These are phyloP conservation scores for Tetragonula clypearis DNA, from an alignment of 1,140 invertebrate genomes.

Conservation along the genomic window DNA sequence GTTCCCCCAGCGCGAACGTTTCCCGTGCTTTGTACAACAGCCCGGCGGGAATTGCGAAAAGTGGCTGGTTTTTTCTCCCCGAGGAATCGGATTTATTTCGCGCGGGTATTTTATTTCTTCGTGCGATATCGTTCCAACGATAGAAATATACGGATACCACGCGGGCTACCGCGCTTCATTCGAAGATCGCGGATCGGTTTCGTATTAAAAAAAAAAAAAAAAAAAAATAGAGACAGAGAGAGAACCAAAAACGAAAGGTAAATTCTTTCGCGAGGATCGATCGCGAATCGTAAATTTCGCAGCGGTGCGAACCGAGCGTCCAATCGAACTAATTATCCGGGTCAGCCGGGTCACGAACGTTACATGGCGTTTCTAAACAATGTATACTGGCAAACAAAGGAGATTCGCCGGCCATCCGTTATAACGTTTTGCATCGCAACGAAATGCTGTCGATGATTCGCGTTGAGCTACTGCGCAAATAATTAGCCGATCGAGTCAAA, in stretches of 20 bases:
- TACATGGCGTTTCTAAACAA: not conserved
- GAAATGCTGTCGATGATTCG: not conserved
- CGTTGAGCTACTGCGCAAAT: not conserved
- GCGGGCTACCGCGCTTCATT: not conserved
- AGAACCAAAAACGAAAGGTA: not conserved
- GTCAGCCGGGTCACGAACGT: not conserved
- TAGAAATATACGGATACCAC: not conserved
- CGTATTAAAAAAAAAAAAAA: not conserved
- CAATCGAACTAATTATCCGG: not conserved
- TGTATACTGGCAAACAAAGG: not conserved
- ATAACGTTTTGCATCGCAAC: not conserved
- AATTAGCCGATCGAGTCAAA: not conserved
- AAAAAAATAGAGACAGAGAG: not conserved
- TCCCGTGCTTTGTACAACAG: not conserved
- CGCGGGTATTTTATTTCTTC: not conserved
- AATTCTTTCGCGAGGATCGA: not conserved
- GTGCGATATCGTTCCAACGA: not conserved
- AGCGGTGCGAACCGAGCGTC: not conserved
- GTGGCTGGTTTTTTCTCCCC: not conserved
- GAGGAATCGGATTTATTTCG: not conserved
- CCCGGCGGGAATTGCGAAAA: not conserved
- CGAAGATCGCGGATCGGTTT: not conserved
- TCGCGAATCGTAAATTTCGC: not conserved
- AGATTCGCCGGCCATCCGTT: too few relatives aligned
- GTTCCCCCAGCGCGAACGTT: not conserved